Evolutionary conservation across 2,888 invertebrate genomes (phyloP).

Genomic region (Orthosia cruda): DNA sequence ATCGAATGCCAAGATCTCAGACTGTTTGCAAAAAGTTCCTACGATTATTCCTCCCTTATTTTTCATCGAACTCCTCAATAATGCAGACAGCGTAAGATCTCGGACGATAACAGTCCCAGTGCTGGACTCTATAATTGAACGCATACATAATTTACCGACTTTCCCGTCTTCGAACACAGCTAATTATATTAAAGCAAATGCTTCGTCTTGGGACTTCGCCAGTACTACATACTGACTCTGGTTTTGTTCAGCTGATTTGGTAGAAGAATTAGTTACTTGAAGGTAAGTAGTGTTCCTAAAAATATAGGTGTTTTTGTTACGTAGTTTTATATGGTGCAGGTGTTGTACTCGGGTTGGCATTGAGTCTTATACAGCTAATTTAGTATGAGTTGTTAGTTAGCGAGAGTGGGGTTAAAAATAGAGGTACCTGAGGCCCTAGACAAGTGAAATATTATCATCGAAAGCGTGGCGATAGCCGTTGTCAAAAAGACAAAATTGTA

Average conservation of each 20-base stretch:
- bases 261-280: neutral
- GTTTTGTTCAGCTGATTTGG: conserved; percentile 19
- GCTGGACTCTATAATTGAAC: conserved; percentile 66
- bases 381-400: neutral
- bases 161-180: conserved; percentile 62
- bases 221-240: conserved; percentile 38
- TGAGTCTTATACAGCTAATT: neutral
- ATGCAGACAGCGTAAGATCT: conserved; percentile 44
- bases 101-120: conserved; percentile 43
- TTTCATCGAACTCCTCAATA: conserved; percentile 5
- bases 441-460: too few species aligned
- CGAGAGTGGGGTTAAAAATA: too few species aligned
- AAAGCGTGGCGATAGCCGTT: too few species aligned
- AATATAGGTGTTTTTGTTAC: neutral
- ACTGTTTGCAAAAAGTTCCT: neutral
- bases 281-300: neutral
- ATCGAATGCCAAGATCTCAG: neutral
- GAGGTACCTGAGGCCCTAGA: too few species aligned
- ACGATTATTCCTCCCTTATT: neutral
- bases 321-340: neutral
- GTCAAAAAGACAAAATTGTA: too few species aligned
- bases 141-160: conserved; percentile 69
- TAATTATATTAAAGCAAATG: conserved; percentile 74
- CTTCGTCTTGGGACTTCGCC: conserved; percentile 59
- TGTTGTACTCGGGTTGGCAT: too few species aligned